These are phyloP conservation scores for Bradypodion ventrale DNA, from an alignment of 2,797 vertebrate genomes.

Conservation along the genomic window DNA sequence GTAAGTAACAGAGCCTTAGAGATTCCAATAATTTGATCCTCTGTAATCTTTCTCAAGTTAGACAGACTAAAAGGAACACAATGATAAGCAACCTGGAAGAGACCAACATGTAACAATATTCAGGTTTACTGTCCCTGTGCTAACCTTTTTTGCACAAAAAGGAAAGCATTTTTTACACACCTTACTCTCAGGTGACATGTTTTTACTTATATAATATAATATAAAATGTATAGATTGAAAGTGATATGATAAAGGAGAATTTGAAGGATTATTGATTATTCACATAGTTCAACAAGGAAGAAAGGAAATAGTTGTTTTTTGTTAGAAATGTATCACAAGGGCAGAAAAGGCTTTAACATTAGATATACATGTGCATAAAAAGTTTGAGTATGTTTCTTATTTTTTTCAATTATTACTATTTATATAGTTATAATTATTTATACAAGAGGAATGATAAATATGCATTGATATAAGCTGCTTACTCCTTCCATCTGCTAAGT, in stretches of 20 bases:
- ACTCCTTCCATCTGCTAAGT: conserved; percentile 26
- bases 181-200: conserved; percentile 51
- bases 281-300: conserved; percentile 49
- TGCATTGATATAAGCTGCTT: conserved; percentile 30
- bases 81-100: conserved; percentile 29
- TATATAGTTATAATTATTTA: conserved; percentile 52
- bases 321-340: conserved; percentile 49
- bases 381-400: conserved; percentile 50
- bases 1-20: not conserved
- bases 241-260: conserved; percentile 19
- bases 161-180: conserved; percentile 36
- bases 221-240: conserved; percentile 56
- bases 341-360: conserved; percentile 44
- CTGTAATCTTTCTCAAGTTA: conserved; percentile 21
- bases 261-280: conserved; percentile 55
- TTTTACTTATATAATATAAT: conserved; percentile 38
- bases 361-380: conserved; percentile 56
- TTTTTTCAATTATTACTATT: conserved; percentile 58
- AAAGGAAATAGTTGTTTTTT: conserved; percentile 53
- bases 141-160: conserved; percentile 54
- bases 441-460: conserved; percentile 41
- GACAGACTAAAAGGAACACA: conserved; percentile 52
- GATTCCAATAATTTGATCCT: conserved; percentile 9
- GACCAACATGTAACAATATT: conserved; percentile 10
- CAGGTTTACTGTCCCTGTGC: conserved; percentile 49